These are phyloP conservation scores for Oscarella lobularis DNA, from an alignment of 37 sponge, comb jelly and placozoan species.

Conservation along the genomic window DNA sequence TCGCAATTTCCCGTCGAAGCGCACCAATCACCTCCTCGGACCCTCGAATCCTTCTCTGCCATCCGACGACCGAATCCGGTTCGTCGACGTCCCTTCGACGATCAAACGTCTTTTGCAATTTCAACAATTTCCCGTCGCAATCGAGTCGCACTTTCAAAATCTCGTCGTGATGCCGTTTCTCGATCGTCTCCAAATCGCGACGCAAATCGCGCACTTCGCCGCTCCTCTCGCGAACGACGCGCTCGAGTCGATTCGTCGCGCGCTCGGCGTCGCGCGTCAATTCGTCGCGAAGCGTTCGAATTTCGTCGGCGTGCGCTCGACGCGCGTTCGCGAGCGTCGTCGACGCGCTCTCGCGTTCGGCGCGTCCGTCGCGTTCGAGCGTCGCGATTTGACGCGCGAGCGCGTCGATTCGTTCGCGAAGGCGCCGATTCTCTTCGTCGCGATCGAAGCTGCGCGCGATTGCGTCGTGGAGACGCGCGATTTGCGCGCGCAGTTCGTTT, in stretches of 20 bases:
- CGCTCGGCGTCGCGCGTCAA: background rate
- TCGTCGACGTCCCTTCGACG: background rate
- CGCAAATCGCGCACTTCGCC: background rate
- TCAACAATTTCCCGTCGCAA: background rate
- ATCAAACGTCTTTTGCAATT: conserved; percentile 4
- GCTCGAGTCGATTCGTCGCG: background rate
- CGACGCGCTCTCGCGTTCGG: background rate
- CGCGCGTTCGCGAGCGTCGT: background rate
- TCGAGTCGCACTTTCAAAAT: background rate
- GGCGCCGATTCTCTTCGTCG: background rate
- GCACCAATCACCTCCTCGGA: background rate
- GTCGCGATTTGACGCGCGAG: background rate
- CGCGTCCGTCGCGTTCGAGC: background rate
- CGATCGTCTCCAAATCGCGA: background rate
- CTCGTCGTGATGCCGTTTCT: background rate
- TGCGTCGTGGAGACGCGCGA: background rate
- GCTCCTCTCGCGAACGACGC: background rate
- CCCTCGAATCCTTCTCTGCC: conserved; percentile 2
- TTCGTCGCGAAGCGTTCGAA: background rate
- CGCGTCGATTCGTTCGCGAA: background rate
- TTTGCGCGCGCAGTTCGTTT: background rate
- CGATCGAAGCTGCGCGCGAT: background rate
- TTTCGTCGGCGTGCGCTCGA: background rate
- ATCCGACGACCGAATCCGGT: background rate
- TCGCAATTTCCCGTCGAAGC: background rate